Evolutionary conservation across 2,888 invertebrate species (phyloP), one percentile per base, ranked within the genome.

Genomic region (Argyra leucocephala): DNA sequence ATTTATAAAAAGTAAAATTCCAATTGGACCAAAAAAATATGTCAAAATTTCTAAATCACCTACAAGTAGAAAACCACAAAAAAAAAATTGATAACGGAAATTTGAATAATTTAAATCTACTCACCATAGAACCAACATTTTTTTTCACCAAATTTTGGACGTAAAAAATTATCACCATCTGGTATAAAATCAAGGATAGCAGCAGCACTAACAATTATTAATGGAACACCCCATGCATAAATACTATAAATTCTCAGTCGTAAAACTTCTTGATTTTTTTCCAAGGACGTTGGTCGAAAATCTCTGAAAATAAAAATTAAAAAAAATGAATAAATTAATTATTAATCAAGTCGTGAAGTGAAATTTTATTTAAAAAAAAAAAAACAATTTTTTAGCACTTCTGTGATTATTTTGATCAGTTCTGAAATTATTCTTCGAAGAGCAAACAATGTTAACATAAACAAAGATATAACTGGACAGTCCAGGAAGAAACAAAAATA

Each of bases 201-300:
- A 9, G 89, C 91, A 65, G 88, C 83, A 66, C 87, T 86, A 64
- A 90, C 87, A 72, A 93, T 87, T 70, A 89, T 73, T 70, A 91
- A 83, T 63, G 92, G 91, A 63, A 89, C 86, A 70, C 92, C 92
- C 91, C 91, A 92, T 69, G 93, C 92, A 81, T 92, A 93, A 73
- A 88, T 83, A 73, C 87, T 86, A 81, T 92, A 93, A 72, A 91
- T 82, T 66, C 90, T 84, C 72, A 92, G 83, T 66, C 92, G 85
- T 75, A 90, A 85, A 69, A 87, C 83, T 81, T 92, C 92, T 82
- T 92, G 92, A 71, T 89, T 88, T 78, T 90, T 90, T 81, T 92
- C 92, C 79, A 91, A 82, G 74, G 87, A 89, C 73, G 91, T 89
- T 69, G 92, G 91, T 64, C 91, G 85, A 77, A 92, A 85, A 81